Base-by-base conservation (phyloP, 1,140 invertebrate species). In the Scaptomyza graminum region DNA sequence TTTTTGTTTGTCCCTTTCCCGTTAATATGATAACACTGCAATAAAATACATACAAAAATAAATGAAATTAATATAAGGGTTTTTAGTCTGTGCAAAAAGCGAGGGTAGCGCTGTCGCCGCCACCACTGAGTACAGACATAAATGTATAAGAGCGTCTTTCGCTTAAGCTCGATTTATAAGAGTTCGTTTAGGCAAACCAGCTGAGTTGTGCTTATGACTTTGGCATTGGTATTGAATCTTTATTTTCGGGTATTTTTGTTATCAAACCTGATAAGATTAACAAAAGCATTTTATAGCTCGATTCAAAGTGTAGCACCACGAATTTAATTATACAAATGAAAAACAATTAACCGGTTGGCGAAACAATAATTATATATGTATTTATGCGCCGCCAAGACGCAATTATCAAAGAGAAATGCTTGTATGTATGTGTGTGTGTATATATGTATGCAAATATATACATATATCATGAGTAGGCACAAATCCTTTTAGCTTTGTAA, bases 111-210 rank as follows among this genome's bases (percentile, higher is more conserved):
- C 18, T 22, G 18, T 22, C 18, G 46, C 8, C 41, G 25, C 13
- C 39, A 44, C 16, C 46, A 57, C 49, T 22, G 28, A 28, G 41
- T 11, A 55, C 13, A 39, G 50, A 12, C 34, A 28, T 31, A 9
- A 59, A 34, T 34, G 59, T 71, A 71, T 71, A 71, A 71, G 68
- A 71, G 68, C 46, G 13, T 41, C 37, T 5, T 34, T 41, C 15
- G 62, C 51, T 22, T 59, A 59, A 71, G 54, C 68, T 66, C 34
- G 62, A 65, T 66, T 71, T 71, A 71, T 71, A 71, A 71, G 68
- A 71, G 60, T 34, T 43, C 7, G n/a, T 43, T 12, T 6, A 28
- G n/a, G 11, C 16, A 47, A 47, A 47, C 46, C 46, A 47, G 18
- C 39, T 25, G 18, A 18, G n/a, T 43, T 7, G 6, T n/a, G 37